Conservation (phyloP, 2,797 vertebrate genomes). For the Merluccius polli region DNA sequence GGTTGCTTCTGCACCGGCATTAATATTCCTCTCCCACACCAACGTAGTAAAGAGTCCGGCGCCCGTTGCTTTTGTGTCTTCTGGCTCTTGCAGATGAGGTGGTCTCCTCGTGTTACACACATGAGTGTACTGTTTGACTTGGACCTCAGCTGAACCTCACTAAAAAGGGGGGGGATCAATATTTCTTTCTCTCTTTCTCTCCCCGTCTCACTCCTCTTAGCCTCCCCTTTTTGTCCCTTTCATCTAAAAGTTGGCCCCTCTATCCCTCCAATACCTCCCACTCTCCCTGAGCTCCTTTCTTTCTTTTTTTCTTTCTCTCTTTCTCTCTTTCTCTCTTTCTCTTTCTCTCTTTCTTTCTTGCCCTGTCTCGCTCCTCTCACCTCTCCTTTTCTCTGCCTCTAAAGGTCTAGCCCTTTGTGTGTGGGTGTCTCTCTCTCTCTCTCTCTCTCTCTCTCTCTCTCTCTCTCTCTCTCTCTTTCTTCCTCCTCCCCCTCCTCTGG, state of each 20-base stretch:
- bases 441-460: conserved; percentile 7
- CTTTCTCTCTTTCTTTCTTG: conserved; percentile 14
- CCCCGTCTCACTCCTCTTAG: conserved; percentile 1
- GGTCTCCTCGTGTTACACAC: conserved; percentile 40
- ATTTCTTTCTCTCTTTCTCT: conserved; percentile 9
- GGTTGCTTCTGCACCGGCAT: not conserved
- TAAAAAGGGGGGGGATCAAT: conserved; percentile 11
- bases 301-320: conserved; percentile 8
- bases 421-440: conserved; percentile 7
- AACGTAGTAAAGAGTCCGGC: not conserved
- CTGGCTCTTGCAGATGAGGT: conserved; percentile 38
- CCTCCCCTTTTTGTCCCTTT: conserved; percentile 1
- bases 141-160: conserved; percentile 31
- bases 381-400: conserved; percentile 12
- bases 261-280: not conserved
- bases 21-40: not conserved
- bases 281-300: conserved; percentile 18
- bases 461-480: conserved; percentile 10
- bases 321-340: conserved; percentile 4
- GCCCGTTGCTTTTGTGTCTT: conserved; percentile 5
- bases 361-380: conserved; percentile 8
- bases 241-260: not conserved
- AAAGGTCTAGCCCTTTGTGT: not conserved
- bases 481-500: conserved; percentile 18
- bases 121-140: conserved; percentile 67